Evolutionary conservation across 92 coral and sea anemone species (phyloP).

Genomic region (Porites divaricata): DNA sequence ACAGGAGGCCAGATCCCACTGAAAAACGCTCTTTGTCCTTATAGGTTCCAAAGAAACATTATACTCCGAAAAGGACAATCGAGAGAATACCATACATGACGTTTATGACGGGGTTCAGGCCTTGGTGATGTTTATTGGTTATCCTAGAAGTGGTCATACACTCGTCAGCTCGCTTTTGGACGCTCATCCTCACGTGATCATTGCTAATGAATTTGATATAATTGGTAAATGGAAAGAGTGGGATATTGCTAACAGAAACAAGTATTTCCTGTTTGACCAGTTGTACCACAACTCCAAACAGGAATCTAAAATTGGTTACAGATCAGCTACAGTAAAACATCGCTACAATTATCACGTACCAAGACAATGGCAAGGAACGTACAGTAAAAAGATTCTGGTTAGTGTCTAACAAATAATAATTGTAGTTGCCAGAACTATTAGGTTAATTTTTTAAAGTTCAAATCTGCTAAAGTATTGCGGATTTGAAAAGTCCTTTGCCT

Average conservation of each 20-base stretch:
- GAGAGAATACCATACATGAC: conserved; percentile 17
- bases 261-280: conserved; percentile 89
- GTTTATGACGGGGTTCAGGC: conserved; percentile 76
- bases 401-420: neutral
- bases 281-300: conserved; percentile 76
- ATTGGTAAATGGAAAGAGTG: conserved; percentile 82
- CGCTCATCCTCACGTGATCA: conserved; percentile 92
- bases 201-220: conserved; percentile 93
- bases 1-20: no score
- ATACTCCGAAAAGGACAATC: neutral
- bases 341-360: conserved; percentile 77
- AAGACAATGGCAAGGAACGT: conserved; percentile 92
- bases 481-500: no score
- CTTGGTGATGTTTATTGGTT: conserved; percentile 87
- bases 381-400: conserved; percentile 72
- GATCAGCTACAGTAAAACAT: conserved; percentile 42
- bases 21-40: neutral
- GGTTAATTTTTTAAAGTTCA: no score
- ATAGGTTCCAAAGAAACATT: conserved; percentile 10
- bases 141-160: conserved; percentile 95
- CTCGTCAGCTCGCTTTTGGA: conserved; percentile 93
- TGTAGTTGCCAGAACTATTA: no score
- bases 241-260: conserved; percentile 73
- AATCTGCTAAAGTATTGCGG: no score
- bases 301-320: conserved; percentile 67